Base-by-base conservation (phyloP, 2,888 invertebrate species). In the Stratiomys singularior region DNA sequence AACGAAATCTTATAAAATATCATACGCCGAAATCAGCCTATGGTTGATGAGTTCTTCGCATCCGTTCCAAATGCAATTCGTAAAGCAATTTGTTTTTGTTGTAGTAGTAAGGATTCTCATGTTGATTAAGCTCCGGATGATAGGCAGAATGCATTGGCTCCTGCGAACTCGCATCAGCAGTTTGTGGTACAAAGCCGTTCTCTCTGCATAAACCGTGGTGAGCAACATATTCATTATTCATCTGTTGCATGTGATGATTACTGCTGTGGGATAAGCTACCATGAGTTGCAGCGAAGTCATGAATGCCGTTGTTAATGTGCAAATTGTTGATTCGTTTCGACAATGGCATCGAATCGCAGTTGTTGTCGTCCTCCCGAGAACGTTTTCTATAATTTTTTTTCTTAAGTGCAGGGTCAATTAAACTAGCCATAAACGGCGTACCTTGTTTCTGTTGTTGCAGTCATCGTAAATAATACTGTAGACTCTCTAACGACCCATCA, bases 301-400 rank as follows among this genome's bases (percentile, higher is more conserved):
- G 25, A 3, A 63, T 23, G 79, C 89, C 78, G 85, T 90, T 90
- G 84, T 93, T 93, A 82, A 95, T 92, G 84, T 96, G 95, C 74
- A 96, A 89, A 88, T 96, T 96, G 86, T 96, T 96, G 82, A 96
- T 96, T 84, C 96, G 90, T 86, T 96, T 96, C 15, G 96, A 96
- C 76, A 96, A 87, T 76, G 96, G 96, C 90, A 94, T 93, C 83
- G 95, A 96, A 84, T 96, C 96, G 83, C 90, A 90, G 80, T 90
- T 90, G 80, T 90, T 90, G 82, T 95, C 94, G 83, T 94, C 94
- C 84, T 92, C 92, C 79, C 94, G 90, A 71, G 91, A 90, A 81
- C 95, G 90, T 89, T 96, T 95, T 84, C 95, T 95, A 85, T 78
- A 89, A 88, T 77, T 80, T 78, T n/a, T 15, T 44, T 76, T 46